A percentile compares a stretch with the other conserved stretches of the same genome.
phyloP scores from a whole-genome alignment of 2,113 vertebrate species.

The Chloropsis cyanopogon region DNA sequence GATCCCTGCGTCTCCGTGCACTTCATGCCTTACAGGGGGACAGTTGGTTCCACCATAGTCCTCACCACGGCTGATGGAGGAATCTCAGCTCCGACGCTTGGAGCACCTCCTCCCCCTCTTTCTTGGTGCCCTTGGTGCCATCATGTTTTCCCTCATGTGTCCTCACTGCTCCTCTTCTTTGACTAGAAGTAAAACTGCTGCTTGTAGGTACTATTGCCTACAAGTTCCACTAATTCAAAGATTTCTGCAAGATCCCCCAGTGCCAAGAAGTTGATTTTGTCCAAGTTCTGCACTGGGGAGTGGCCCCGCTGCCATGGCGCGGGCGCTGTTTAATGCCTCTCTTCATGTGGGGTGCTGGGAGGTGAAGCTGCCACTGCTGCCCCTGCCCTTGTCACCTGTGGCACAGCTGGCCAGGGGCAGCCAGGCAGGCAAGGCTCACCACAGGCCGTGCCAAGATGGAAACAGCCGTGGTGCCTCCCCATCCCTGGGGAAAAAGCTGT shows the following conservation, averaged over 20 bases:
- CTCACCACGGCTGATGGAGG: not conserved
- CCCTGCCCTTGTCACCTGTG: not conserved
- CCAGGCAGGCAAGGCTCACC: not conserved
- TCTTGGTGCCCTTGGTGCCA: not conserved
- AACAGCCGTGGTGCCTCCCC: not conserved
- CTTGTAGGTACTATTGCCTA: not conserved
- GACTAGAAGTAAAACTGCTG: not conserved
- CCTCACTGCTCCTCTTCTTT: not conserved
- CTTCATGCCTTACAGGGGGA: not conserved
- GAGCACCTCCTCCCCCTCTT: not conserved
- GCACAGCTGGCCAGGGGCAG: not conserved
- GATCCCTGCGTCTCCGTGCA: too few species aligned
- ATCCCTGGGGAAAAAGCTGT: not conserved
- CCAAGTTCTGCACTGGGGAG: not conserved
- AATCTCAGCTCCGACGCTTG: not conserved
- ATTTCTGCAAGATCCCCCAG: too few species aligned
- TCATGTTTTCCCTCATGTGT: not conserved
- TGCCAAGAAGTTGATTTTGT: not conserved
- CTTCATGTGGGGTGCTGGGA: not conserved
- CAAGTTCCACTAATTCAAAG: too few species aligned
- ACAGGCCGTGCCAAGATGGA: not conserved
- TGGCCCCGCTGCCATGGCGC: not conserved
- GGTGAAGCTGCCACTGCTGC: too few species aligned
- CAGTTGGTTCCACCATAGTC: not conserved
- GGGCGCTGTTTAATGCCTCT: fast-evolving